Evolutionary conservation across 2,797 vertebrate species (phyloP).

Genomic region (Odontamblyopus lacepedii): DNA sequence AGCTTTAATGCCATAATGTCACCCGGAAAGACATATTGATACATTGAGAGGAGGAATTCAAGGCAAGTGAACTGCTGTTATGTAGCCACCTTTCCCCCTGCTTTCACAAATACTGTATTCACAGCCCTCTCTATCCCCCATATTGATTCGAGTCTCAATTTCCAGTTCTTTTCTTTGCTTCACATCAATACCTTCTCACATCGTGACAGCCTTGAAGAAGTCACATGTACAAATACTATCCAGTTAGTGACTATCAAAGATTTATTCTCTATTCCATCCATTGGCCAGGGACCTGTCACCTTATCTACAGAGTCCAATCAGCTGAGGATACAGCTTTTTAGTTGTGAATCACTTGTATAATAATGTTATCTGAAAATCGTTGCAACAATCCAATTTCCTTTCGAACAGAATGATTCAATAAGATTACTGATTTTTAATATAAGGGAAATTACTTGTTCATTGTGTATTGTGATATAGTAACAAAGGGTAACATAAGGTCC

Average conservation of each 20-base stretch:
- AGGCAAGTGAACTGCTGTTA: neutral
- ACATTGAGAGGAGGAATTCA: neutral
- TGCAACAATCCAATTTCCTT: neutral
- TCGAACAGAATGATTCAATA: neutral
- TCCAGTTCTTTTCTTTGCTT: conserved; percentile 14
- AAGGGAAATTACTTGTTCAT: too few relatives aligned
- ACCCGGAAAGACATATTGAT: neutral
- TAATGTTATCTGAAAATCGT: neutral
- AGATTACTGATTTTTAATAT: neutral
- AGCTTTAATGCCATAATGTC: neutral
- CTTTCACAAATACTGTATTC: conserved; percentile 16
- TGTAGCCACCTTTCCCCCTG: neutral
- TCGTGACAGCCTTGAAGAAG: conserved; percentile 18
- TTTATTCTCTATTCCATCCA: neutral
- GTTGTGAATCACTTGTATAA: conserved; percentile 7
- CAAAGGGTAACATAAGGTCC: too few relatives aligned
- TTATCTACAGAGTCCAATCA: conserved; percentile 24
- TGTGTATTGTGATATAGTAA: too few relatives aligned
- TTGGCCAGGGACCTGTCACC: conserved; percentile 28
- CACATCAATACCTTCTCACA: conserved; percentile 38
- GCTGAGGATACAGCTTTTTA: conserved; percentile 28
- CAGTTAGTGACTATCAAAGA: conserved; percentile 20
- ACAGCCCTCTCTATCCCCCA: conserved; percentile 23
- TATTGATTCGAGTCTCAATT: conserved; percentile 42
- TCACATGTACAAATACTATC: conserved; percentile 12